Base-by-base conservation (phyloP, 2,888 invertebrate genomes). In the Euplexia lucipara region DNA sequence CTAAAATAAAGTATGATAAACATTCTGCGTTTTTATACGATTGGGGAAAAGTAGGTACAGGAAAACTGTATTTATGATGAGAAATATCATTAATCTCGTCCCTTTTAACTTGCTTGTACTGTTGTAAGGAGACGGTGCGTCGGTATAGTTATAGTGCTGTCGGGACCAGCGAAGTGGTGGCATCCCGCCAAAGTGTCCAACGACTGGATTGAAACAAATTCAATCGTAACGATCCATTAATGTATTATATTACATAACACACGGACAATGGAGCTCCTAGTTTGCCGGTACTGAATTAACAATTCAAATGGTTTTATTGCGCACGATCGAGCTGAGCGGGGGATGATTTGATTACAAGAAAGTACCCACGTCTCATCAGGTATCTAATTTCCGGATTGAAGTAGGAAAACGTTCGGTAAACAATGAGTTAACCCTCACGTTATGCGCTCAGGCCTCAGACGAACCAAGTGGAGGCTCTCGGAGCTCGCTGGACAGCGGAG, bases 41-140 rank as follows among this genome's bases (percentile, higher is more conserved):
- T 63, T 63, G 67, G 67, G 74, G 68, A 75, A 71, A 67, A 74
- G n/a, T n/a, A n/a, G 42, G 39, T 70, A 54, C 47, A 70, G 57
- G 42, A 63, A 68, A 69, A 70, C 59, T 68, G 44, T 65, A 69
- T 49, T 63, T 48, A 75, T n/a, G 68, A 75, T 75, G 64, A 75
- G 72, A 60, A 66, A 65, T 53, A 54, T 69, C 64, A 79, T 77
- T 71, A 62, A 79, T 79, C 66, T 66, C 53, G 67, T 67, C 57
- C 67, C 59, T 75, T 72, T 72, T 64, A 63, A 78, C 68, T 75
- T 78, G 68, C 68, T 44, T 41, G 62, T 78, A 44, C 69, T 63
- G 61, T 64, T 53, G 39, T 48, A 48, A 47, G 39, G 56, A 41
- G 35, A 60, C 52, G 39, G 14, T 52, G 45, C 14, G 58, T 41